Evolutionary conservation across 2,888 invertebrate genomes (phyloP).

Genomic region (Mayetiola destructor): DNA sequence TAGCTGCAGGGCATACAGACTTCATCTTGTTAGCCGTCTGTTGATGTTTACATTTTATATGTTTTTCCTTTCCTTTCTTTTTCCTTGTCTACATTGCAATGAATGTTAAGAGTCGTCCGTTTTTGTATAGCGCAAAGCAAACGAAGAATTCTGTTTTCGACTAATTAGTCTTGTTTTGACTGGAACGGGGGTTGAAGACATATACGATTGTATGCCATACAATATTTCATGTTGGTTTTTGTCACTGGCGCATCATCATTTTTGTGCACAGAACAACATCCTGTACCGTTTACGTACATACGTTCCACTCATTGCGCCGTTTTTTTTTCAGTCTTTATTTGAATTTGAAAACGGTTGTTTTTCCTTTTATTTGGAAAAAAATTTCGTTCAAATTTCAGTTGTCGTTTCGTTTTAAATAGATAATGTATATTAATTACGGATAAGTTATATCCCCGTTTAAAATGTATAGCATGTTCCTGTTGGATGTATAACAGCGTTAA

Average conservation of each 20-base stretch:
- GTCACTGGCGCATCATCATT: neutral
- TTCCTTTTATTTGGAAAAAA: too few relatives aligned
- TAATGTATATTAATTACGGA: slow-evolving; percentile 12
- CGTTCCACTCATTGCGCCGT: neutral
- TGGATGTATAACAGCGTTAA: neutral
- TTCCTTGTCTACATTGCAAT: too few relatives aligned
- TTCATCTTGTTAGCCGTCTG: slow-evolving; percentile 6
- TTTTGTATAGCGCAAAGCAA: neutral
- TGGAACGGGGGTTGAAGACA: neutral
- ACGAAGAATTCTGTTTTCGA: slow-evolving; percentile 8
- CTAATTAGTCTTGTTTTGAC: slow-evolving; percentile 12
- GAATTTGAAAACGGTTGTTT: too few relatives aligned
- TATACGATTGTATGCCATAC: neutral
- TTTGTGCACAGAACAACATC: neutral
- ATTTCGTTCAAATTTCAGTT: too few relatives aligned
- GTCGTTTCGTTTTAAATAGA: neutral
- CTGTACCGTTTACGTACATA: too few relatives aligned
- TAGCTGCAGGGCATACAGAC: neutral
- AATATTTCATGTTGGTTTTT: slow-evolving; percentile 9
- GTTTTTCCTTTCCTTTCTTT: too few relatives aligned
- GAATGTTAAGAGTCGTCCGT: too few relatives aligned
- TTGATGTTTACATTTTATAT: slow-evolving; percentile 6
- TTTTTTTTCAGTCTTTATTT: too few relatives aligned
- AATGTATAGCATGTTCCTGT: slow-evolving; percentile 1
- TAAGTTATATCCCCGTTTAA: slow-evolving; percentile 8